These are phyloP conservation scores for Lycodopsis pacificus DNA, from an alignment of 2,797 vertebrate genomes.

Conservation along the genomic window DNA sequence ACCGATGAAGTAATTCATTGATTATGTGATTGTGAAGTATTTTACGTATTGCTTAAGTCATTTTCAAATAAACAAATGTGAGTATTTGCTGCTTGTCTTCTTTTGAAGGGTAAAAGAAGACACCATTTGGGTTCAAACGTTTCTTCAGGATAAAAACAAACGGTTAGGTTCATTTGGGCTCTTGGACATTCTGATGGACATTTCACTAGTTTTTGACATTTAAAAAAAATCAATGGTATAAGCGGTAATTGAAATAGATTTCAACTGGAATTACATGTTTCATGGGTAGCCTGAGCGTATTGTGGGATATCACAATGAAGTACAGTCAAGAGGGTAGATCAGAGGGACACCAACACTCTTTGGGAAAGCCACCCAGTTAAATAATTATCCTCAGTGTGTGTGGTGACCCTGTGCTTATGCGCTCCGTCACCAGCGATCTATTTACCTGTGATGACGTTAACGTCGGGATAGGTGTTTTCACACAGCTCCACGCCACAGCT, in stretches of 20 bases:
- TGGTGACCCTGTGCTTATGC: background rate
- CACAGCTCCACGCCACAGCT: constrained; percentile 90
- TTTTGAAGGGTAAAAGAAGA: background rate
- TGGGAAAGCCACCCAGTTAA: constrained; percentile 8
- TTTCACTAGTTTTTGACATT: background rate
- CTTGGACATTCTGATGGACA: background rate
- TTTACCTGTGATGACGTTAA: constrained; percentile 99
- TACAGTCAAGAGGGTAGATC: background rate
- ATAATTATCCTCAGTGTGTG: constrained; percentile 22
- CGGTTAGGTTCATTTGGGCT: background rate
- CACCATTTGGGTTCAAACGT: fast-evolving
- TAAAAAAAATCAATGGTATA: background rate
- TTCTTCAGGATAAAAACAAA: background rate
- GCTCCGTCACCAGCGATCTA: background rate
- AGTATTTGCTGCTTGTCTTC: background rate
- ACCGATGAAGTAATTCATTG: background rate
- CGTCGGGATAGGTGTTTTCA: constrained; percentile 94
- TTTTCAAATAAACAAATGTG: too few relatives aligned
- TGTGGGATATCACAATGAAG: constrained; percentile 13
- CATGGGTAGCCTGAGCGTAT: background rate
- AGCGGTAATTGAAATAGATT: background rate
- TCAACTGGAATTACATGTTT: background rate
- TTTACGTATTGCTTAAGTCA: too few relatives aligned
- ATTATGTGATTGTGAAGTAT: background rate
- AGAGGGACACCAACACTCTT: background rate